Conservation (phyloP, 2,888 invertebrate genomes). For the Xylota segnis region DNA sequence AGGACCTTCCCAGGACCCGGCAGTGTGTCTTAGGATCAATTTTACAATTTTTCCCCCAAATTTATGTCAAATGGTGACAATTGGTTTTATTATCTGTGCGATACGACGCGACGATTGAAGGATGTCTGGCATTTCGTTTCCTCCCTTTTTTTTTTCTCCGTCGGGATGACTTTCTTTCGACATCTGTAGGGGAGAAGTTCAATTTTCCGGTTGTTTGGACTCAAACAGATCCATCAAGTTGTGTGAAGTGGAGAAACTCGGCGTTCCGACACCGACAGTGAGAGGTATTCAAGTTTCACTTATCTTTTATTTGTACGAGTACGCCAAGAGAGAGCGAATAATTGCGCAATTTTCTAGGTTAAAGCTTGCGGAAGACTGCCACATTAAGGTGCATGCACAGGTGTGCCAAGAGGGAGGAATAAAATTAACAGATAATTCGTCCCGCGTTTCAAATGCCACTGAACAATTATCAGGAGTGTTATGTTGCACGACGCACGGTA, state of each 20-base stretch:
- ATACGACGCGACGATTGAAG: constrained; percentile 56
- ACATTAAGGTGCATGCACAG: neutral
- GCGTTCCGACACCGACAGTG: constrained; percentile 7
- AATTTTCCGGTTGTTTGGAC: constrained; percentile 35
- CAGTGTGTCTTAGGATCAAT: constrained; percentile 30
- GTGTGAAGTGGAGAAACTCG: no score
- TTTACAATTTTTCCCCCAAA: constrained; percentile 38
- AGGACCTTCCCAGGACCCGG: neutral
- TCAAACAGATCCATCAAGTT: constrained; percentile 2
- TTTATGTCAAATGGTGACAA: constrained; percentile 62
- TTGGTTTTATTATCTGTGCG: constrained; percentile 59
- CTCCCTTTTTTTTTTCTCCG: neutral
- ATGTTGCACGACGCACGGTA: constrained; percentile 37
- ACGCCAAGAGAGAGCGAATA: neutral
- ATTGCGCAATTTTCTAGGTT: constrained; percentile 48
- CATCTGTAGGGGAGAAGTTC: constrained; percentile 17
- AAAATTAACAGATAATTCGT: constrained; percentile 55
- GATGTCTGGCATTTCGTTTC: constrained; percentile 29
- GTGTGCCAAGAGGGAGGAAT: neutral
- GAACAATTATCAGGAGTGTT: constrained; percentile 42
- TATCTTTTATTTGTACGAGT: constrained; percentile 5
- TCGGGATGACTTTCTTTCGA: constrained; percentile 30
- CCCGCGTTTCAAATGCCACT: constrained; percentile 51
- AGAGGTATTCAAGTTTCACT: constrained; percentile 44
- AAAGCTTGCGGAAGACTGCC: neutral